Conservation (phyloP, 1,140 invertebrate species). For the Trichomalopsis sarcophagae region DNA sequence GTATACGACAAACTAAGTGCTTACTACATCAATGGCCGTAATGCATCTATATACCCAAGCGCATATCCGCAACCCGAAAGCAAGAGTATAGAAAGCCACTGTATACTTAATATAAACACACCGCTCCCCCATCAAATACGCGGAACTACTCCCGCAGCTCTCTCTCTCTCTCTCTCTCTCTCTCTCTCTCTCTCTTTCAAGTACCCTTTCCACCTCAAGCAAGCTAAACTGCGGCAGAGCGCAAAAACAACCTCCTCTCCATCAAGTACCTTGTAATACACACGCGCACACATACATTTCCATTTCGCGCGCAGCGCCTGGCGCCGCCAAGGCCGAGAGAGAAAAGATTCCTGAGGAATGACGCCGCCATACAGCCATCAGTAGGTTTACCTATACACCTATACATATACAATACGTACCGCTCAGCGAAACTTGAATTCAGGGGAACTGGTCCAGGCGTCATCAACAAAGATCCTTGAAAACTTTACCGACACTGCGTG, state of each 20-base stretch:
- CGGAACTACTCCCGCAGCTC: not conserved
- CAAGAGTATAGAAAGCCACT: no score
- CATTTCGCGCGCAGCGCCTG: not conserved
- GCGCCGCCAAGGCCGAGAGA: not conserved
- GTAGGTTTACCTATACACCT: not conserved
- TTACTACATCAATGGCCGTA: no score
- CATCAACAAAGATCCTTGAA: not conserved
- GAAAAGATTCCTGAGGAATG: slow-evolving; percentile 21
- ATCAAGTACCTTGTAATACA: not conserved
- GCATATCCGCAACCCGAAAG: not conserved
- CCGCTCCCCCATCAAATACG: not conserved
- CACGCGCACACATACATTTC: not conserved
- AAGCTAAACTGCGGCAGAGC: not conserved
- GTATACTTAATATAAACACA: not conserved
- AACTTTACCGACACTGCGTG: not conserved
- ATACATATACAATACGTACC: not conserved
- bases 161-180: no score
- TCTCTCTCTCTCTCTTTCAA: not conserved
- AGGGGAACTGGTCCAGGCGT: slow-evolving; percentile 11
- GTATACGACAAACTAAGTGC: no score
- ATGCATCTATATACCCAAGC: no score
- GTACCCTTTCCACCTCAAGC: not conserved
- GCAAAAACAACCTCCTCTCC: not conserved
- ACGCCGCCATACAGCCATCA: not conserved
- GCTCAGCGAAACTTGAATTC: slow-evolving; percentile 3